Evolutionary conservation across 2,113 vertebrate species (phyloP).

Genomic region (Brachyistius frenatus): DNA sequence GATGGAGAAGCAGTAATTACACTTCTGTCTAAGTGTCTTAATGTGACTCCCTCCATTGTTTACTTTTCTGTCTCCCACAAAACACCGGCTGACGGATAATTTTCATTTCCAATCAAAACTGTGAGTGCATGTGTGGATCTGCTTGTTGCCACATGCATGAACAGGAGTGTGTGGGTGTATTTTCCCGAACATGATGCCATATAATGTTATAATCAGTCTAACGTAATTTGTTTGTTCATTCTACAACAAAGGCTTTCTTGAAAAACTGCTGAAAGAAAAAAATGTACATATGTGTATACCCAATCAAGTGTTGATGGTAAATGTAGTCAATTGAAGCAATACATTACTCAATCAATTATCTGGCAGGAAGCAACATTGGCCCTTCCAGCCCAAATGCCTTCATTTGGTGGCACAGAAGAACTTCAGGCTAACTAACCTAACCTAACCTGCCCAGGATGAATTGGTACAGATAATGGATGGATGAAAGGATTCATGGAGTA

Average conservation of each 20-base stretch:
- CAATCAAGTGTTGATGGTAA: no score
- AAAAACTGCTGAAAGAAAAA: neutral
- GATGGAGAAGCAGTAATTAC: conserved; percentile 81
- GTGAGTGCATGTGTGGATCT: conserved; percentile 18
- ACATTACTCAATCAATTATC: no score
- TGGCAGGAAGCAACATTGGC: no score
- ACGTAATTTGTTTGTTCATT: conserved; percentile 14
- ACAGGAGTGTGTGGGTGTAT: conserved; percentile 13
- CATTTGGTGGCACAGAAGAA: no score
- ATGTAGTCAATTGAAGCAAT: no score
- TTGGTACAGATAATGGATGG: no score
- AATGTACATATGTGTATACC: no score
- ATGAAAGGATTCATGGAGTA: no score
- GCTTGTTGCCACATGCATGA: conserved; percentile 13
- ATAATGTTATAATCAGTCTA: conserved; percentile 5
- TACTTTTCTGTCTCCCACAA: conserved; percentile 68
- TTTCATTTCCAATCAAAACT: conserved; percentile 66
- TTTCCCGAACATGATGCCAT: conserved; percentile 35
- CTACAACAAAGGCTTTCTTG: conserved; percentile 6
- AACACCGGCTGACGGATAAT: conserved; percentile 63
- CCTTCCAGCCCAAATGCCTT: no score
- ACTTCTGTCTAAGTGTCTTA: conserved; percentile 81
- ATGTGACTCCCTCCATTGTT: conserved; percentile 72
- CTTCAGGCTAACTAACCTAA: no score
- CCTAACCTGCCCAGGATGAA: no score